Percentiles rank a stretch among this genome's conserved stretches.
These are phyloP conservation scores for Urocitellus parryii DNA, from an alignment of 2,113 vertebrate genomes.

Conservation along the genomic window DNA sequence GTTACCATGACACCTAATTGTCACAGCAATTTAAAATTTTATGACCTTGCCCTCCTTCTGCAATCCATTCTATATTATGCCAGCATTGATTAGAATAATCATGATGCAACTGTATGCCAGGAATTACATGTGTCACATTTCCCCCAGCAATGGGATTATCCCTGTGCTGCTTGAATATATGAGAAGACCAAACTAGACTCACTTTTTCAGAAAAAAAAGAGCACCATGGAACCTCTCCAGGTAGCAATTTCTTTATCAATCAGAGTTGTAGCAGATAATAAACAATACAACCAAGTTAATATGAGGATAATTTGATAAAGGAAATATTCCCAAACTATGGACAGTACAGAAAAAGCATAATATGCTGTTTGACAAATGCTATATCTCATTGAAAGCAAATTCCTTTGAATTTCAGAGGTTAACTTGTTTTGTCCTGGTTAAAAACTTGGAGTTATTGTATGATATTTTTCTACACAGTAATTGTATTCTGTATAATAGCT, in stretches of 20 bases:
- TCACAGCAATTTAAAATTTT: constrained; percentile 51
- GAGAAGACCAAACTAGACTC: background rate
- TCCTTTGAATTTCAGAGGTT: background rate
- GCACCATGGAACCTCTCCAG: background rate
- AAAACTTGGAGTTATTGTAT: background rate
- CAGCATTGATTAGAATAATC: constrained; percentile 17
- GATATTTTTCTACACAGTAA: background rate
- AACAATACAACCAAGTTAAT: background rate
- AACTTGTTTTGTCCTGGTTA: background rate
- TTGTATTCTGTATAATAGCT: background rate
- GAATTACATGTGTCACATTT: background rate
- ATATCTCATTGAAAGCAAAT: background rate
- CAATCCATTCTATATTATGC: background rate
- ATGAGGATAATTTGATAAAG: background rate
- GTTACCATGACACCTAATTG: background rate
- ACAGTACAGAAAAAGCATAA: background rate
- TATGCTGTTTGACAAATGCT: background rate
- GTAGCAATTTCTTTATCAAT: background rate
- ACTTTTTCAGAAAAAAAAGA: background rate
- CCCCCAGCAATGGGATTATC: background rate
- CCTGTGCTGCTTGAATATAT: background rate
- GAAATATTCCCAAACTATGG: background rate
- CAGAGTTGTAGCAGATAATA: background rate
- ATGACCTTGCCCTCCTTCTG: background rate
- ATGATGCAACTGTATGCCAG: background rate